These are phyloP conservation scores for Parotocinclus haroldoi DNA, from an alignment of 2,797 vertebrate species.

Conservation along the genomic window DNA sequence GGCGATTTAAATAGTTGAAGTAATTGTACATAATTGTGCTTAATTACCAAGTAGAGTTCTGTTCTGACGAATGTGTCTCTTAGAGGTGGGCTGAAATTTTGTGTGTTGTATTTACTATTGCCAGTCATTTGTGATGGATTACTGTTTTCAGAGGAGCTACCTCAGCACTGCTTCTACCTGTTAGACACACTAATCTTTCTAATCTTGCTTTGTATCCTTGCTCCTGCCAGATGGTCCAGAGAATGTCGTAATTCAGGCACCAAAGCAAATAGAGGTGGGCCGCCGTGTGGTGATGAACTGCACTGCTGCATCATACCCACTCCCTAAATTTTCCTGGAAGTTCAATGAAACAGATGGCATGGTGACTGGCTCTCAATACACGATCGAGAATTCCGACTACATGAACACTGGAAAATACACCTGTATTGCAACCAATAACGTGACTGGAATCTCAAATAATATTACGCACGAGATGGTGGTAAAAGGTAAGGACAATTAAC, in stretches of 20 bases:
- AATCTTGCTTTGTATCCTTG: neutral
- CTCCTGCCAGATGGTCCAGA: slow-evolving; percentile 65
- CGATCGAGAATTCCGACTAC: neutral
- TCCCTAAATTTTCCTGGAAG: slow-evolving; percentile 59
- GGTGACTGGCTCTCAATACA: fast-evolving
- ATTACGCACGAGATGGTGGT: slow-evolving; percentile 42
- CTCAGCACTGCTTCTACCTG: too few species aligned
- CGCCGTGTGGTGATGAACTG: slow-evolving; percentile 20
- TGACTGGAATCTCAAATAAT: slow-evolving; percentile 45
- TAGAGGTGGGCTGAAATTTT: too few species aligned
- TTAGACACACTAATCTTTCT: neutral
- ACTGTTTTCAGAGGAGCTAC: too few species aligned
- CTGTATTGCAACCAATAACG: slow-evolving; percentile 57
- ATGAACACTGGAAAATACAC: slow-evolving; percentile 58
- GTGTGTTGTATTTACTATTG: too few species aligned
- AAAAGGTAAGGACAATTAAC: slow-evolving; percentile 56
- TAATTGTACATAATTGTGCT: too few species aligned
- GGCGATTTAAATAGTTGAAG: too few species aligned
- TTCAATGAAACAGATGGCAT: slow-evolving; percentile 43
- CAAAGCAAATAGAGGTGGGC: neutral
- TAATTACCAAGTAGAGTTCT: too few species aligned
- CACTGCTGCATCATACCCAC: slow-evolving; percentile 44
- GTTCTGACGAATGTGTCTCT: too few species aligned
- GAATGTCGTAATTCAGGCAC: fast-evolving
- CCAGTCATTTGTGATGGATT: too few species aligned